Percentiles rank a stretch among this genome's conserved stretches.
These are phyloP conservation scores for Terebella lapidaria DNA, from an alignment of 2,888 invertebrate genomes.

Conservation along the genomic window DNA sequence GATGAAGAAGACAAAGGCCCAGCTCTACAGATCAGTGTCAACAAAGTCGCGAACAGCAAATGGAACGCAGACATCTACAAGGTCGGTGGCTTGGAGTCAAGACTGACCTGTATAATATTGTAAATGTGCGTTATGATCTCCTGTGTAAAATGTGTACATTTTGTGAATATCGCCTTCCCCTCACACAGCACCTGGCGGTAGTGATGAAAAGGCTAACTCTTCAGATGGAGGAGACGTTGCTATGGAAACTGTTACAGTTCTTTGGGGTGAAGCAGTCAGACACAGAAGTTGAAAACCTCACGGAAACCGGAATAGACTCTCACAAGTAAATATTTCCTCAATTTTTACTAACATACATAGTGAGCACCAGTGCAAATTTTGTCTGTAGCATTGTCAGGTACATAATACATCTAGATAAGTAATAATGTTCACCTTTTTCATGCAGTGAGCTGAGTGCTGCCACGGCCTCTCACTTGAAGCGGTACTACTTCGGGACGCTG, in stretches of 20 bases:
- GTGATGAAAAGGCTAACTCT: slow-evolving; percentile 77
- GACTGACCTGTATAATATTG: not conserved
- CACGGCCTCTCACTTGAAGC: slow-evolving; percentile 71
- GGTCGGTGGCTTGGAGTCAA: slow-evolving; percentile 44
- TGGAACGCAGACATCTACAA: slow-evolving; percentile 83
- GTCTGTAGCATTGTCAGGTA: not conserved
- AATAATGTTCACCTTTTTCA: slow-evolving; percentile 6
- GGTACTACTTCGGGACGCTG: slow-evolving; percentile 82
- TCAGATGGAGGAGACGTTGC: slow-evolving; percentile 79
- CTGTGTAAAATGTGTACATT: too few relatives aligned
- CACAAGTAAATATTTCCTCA: slow-evolving; percentile 55
- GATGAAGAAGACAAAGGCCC: slow-evolving; percentile 56
- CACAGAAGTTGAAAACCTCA: slow-evolving; percentile 59
- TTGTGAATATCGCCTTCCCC: too few relatives aligned
- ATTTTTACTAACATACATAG: not conserved
- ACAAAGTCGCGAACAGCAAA: slow-evolving; percentile 63
- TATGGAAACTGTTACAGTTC: slow-evolving; percentile 65
- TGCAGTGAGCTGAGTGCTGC: slow-evolving; percentile 70
- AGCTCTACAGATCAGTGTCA: slow-evolving; percentile 74
- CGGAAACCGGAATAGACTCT: slow-evolving; percentile 76
- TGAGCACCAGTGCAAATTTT: not conserved
- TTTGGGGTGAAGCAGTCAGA: slow-evolving; percentile 56
- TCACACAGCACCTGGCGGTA: slow-evolving; percentile 73
- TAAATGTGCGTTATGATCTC: not conserved
- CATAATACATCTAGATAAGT: not conserved